Base-by-base conservation (phyloP, 2,113 vertebrate genomes). In the Ptilonorhynchus violaceus region DNA sequence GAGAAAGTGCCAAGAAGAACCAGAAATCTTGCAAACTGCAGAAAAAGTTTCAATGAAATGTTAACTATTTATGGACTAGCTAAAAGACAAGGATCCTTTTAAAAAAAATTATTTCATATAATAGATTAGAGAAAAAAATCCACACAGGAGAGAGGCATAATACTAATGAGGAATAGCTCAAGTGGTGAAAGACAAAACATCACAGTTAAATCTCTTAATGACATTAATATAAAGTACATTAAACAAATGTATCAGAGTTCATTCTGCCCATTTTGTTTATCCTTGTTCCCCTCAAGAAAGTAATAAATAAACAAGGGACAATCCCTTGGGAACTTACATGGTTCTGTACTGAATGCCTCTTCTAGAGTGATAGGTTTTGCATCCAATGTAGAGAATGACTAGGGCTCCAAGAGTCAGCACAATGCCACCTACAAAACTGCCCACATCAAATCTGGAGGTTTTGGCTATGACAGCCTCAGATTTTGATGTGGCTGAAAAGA, bases 371-470 rank as follows among this genome's bases (percentile, higher is more conserved):
- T 98, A 98, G 24, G 97, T 93, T 96, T 96, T 98, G 96, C 98
- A 98, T 35, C 98, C 98, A 5, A 98, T 41, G 77, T 98, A 98
- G 81, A 98, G 95, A 74, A 98, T 9, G 49, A 97, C 97, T 3
- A 98, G 88, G 55, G 97, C 52, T 69, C 97, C 98, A 70, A 98
- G 96, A 7, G 98, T 98, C 95, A 98, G 92, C 25, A 98, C 95
- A 66, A 98, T 98, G 28, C 98, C 98, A 84, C 98, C 98, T n/a
- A 98, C 72, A 93, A 98, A 98, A 93, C 98, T 98, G 86, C 98
- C 98, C 28, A 93, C 68, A 35, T 98, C 98, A 91, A 98, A 98
- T 39, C 95, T 97, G 20, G 98, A 98, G 46, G 81, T 81, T 93
- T 70, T 96, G 33, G 39, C 68, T 69, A 78, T 0, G 0, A 68